Percentiles rank a stretch among this genome's conserved stretches.
Evolutionary conservation across 2,113 vertebrate species (phyloP).

Genomic region (Heterochromis multidens): DNA sequence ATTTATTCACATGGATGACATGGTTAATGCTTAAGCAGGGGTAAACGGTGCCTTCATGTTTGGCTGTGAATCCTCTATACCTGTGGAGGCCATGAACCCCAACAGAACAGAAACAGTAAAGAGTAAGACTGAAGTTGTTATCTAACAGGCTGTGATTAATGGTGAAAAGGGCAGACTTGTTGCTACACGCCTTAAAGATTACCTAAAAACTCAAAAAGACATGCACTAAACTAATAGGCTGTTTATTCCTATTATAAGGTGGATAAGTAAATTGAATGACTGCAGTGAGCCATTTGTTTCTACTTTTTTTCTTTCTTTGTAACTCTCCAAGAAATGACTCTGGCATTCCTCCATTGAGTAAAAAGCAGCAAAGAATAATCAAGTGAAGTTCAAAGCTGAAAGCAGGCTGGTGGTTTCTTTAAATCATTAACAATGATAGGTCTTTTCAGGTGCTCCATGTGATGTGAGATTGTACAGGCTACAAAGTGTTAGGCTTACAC

Average conservation of each 20-base stretch:
- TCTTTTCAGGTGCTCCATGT: slow-evolving; percentile 5
- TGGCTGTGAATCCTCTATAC: slow-evolving; percentile 4
- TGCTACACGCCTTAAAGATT: slow-evolving; percentile 25
- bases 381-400: slow-evolving; percentile 42
- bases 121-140: background rate
- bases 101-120: background rate
- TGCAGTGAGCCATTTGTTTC: slow-evolving; percentile 9
- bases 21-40: slow-evolving; percentile 66
- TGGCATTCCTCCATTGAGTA: slow-evolving; percentile 4
- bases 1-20: slow-evolving; percentile 42
- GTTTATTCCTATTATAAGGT: slow-evolving; percentile 25
- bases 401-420: slow-evolving; percentile 13
- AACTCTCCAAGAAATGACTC: slow-evolving; percentile 2
- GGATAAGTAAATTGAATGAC: slow-evolving; percentile 24
- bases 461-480: slow-evolving; percentile 30
- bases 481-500: slow-evolving; percentile 59
- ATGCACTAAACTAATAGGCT: background rate
- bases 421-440: slow-evolving; percentile 41
- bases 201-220: background rate
- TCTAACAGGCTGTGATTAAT: slow-evolving; percentile 21
- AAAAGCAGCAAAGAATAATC: slow-evolving; percentile 17
- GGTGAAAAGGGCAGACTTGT: slow-evolving; percentile 21
- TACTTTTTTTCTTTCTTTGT: slow-evolving; percentile 26
- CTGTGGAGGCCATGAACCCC: slow-evolving; percentile 15
- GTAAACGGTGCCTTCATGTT: slow-evolving; percentile 7